Conservation (phyloP, 2,113 vertebrate genomes). For the Mus musculus region GRCm39 chrX:9130501-9131000, state of each 20-base stretch:
- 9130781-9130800: slow-evolving; percentile 34
- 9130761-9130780: neutral
- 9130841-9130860: slow-evolving; percentile 49
- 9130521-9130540: too few relatives aligned
- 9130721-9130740: slow-evolving; percentile 25
- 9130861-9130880: slow-evolving; percentile 6
- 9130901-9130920: slow-evolving; percentile 51
- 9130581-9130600: slow-evolving; percentile 48
- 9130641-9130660: slow-evolving; percentile 28
- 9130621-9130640: slow-evolving; percentile 42
- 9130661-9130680: slow-evolving; percentile 2
- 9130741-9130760: slow-evolving; percentile 42
- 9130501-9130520: neutral
- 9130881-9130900: slow-evolving; percentile 53
- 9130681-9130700: neutral
- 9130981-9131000: slow-evolving; percentile 22
- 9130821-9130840: slow-evolving; percentile 48
- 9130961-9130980: slow-evolving; percentile 60
- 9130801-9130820: slow-evolving; percentile 41
- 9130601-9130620: neutral
- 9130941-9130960: slow-evolving; percentile 11
- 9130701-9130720: neutral
- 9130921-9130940: slow-evolving; percentile 69
- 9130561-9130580: neutral
- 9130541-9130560: neutral